Conservation (phyloP, 2,888 invertebrate genomes). For the Synanthedon vespiformis region DNA sequence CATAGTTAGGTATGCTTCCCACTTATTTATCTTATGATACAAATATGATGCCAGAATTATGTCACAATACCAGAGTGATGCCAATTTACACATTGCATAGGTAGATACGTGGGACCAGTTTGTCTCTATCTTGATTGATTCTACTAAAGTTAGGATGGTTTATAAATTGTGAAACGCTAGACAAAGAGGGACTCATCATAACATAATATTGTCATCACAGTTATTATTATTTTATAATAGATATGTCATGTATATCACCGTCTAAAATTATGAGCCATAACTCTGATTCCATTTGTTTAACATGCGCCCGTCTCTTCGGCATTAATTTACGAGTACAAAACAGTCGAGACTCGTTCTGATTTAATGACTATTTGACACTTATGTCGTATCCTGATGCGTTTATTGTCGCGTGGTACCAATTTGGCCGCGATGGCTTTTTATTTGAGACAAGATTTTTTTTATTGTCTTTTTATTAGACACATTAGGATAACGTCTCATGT, state of each 20-base stretch:
- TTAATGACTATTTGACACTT: constrained; percentile 64
- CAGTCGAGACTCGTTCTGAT: constrained; percentile 58
- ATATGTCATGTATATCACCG: background rate
- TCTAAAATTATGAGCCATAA: constrained; percentile 57
- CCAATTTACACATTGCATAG: too few species aligned
- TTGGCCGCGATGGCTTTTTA: constrained; percentile 42
- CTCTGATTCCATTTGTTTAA: constrained; percentile 63
- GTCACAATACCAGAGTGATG: too few species aligned
- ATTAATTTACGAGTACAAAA: constrained; percentile 63
- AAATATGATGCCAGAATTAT: too few species aligned
- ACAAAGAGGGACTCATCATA: background rate
- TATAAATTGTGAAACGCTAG: too few species aligned
- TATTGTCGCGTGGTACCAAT: constrained; percentile 47
- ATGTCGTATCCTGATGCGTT: constrained; percentile 42
- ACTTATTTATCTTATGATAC: too few species aligned
- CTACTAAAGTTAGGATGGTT: too few species aligned
- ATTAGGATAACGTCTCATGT: too few species aligned
- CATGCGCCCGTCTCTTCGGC: constrained; percentile 43
- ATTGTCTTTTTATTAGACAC: constrained; percentile 18
- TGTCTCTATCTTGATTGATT: too few species aligned
- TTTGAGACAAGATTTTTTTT: constrained; percentile 11
- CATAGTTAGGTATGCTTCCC: too few species aligned
- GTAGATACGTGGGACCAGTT: too few species aligned
- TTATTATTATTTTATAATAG: background rate
- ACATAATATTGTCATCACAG: too few species aligned